Percentiles rank a stretch among this genome's conserved stretches.
Evolutionary conservation across 2,888 invertebrate genomes (phyloP).

Genomic region (Dryobota labecula): DNA sequence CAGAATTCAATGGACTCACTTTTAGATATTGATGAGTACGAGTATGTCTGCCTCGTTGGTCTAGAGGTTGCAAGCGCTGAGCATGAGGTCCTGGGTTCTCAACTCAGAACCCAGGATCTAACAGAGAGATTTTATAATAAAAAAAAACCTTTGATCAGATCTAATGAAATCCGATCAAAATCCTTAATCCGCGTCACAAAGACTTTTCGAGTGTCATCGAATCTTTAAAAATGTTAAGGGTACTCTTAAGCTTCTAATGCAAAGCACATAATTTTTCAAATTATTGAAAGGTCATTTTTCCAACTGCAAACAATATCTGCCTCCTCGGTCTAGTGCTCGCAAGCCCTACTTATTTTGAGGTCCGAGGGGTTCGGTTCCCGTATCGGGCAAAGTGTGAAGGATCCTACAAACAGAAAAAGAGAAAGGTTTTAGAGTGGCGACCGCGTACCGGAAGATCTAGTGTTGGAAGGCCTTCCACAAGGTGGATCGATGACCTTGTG

Average conservation of each 20-base stretch:
- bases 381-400: too few species aligned
- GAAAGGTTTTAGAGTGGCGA: too few species aligned
- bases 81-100: too few species aligned
- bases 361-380: too few species aligned
- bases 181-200: constrained; percentile 26
- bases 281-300: not conserved
- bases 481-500: too few species aligned
- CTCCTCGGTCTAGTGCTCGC: too few species aligned
- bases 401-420: too few species aligned
- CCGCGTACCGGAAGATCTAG: too few species aligned
- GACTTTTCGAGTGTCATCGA: constrained; percentile 28
- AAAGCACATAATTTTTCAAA: constrained; percentile 9
- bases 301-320: not conserved
- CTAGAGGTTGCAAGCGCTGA: not conserved
- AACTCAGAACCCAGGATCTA: too few species aligned
- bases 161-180: constrained; percentile 37
- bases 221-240: constrained; percentile 15
- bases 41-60: not conserved
- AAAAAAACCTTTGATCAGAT: constrained; percentile 23
- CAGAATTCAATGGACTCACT: too few species aligned
- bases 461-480: too few species aligned
- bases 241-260: not conserved
- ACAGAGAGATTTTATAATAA: constrained; percentile 10
- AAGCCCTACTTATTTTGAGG: too few species aligned
- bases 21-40: not conserved